Conservation (phyloP, 1,140 invertebrate species). For the Lutraria rhynchaena region DNA sequence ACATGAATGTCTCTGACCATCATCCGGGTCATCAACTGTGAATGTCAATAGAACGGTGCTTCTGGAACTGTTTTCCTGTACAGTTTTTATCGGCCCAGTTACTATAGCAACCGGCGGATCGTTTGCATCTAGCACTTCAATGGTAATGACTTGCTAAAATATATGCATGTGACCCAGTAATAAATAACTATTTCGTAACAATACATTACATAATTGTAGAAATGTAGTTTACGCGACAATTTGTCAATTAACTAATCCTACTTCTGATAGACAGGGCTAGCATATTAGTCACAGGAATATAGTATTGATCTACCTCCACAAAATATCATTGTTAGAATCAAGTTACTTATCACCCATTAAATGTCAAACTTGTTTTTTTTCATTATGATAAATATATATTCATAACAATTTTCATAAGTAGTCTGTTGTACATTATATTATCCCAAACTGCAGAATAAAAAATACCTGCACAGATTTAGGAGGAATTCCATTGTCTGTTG, state of each 20-base stretch:
- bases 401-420: too few species aligned
- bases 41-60: conserved; percentile 58
- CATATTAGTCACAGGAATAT: too few species aligned
- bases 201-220: not conserved
- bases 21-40: conserved; percentile 68
- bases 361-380: too few species aligned
- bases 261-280: not conserved
- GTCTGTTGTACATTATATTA: too few species aligned
- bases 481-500: conserved; percentile 70
- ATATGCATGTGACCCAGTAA: too few species aligned
- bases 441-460: too few species aligned
- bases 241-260: not conserved
- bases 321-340: too few species aligned
- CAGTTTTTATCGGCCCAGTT: conserved; percentile 15
- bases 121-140: conserved; percentile 66
- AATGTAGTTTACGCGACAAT: too few species aligned
- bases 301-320: too few species aligned
- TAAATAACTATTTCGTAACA: not conserved
- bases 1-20: conserved; percentile 67
- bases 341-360: too few species aligned
- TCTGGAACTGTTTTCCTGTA: conserved; percentile 57
- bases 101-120: conserved; percentile 69
- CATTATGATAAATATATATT: too few species aligned
- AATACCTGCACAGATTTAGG: conserved; percentile 57
- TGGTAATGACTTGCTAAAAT: conserved; percentile 65